phyloP scores from a whole-genome alignment of 2,797 vertebrate species.

The Neomorphus geoffroyi region DNA sequence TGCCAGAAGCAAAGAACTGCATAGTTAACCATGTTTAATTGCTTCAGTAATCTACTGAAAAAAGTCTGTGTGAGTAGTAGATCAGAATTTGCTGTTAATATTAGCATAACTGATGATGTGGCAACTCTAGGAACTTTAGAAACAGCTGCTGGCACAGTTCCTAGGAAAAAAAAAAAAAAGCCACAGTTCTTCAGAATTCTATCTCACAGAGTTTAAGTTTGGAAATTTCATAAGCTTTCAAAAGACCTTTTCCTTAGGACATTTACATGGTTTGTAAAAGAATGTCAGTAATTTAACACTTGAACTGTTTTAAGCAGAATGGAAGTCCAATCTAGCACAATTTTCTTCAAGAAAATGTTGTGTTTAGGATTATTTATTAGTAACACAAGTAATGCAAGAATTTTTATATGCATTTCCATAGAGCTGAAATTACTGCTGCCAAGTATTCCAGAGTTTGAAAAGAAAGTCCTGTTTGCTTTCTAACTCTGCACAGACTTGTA shows the following conservation, averaged over 20 bases:
- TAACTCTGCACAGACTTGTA: not conserved
- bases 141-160: conserved; percentile 70
- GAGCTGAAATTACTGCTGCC: not conserved
- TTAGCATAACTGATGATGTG: conserved; percentile 71
- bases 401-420: conserved; percentile 6
- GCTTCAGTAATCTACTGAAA: conserved; percentile 34
- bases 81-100: conserved; percentile 45
- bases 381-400: conserved; percentile 16
- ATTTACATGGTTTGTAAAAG: conserved; percentile 64
- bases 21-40: conserved; percentile 16
- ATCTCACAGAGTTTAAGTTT: conserved; percentile 52
- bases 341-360: conserved; percentile 6
- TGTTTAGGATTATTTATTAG: not conserved
- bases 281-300: conserved; percentile 69
- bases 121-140: conserved; percentile 66
- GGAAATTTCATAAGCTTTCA: conserved; percentile 66
- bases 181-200: conserved; percentile 62
- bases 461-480: not conserved
- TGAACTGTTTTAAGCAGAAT: conserved; percentile 26
- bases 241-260: conserved; percentile 66
- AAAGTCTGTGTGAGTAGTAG: conserved; percentile 3
- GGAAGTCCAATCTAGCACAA: not conserved
- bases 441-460: conserved; percentile 22
- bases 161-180: not conserved
- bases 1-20: not conserved